Evolutionary conservation across 2,113 vertebrate species (phyloP).

Genomic region (Tychaedon coryphoeus): DNA sequence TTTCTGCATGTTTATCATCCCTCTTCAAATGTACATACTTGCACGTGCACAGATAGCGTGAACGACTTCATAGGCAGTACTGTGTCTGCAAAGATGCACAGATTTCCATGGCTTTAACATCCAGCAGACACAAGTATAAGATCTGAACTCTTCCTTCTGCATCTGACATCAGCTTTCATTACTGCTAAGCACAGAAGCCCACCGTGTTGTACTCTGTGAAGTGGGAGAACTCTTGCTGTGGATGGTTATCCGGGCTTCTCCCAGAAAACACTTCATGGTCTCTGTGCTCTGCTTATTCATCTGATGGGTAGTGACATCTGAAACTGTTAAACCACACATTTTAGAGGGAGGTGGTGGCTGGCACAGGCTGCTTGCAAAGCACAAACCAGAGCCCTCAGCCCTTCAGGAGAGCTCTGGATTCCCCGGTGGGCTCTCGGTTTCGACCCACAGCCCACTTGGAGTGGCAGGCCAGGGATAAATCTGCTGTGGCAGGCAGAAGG

Average conservation of each 20-base stretch:
- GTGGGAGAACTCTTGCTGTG: neutral
- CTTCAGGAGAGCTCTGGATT: conserved; percentile 60
- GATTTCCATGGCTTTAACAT: neutral
- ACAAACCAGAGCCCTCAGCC: conserved; percentile 69
- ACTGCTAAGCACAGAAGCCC: neutral
- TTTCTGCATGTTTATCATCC: neutral
- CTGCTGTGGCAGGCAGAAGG: neutral
- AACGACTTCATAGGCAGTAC: neutral
- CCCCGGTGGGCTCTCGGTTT: conserved; percentile 76
- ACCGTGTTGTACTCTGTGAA: neutral
- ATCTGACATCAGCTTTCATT: neutral
- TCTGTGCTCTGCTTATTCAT: neutral
- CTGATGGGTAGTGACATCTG: conserved; percentile 69
- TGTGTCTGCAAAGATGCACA: neutral
- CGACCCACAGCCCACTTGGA: conserved; percentile 8
- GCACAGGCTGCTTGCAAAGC: neutral
- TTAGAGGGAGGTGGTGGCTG: conserved; percentile 49
- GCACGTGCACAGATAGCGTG: rapidly evolving
- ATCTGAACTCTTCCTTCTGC: neutral
- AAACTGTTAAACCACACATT: conserved; percentile 70
- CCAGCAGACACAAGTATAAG: neutral
- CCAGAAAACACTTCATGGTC: neutral
- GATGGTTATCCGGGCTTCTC: neutral
- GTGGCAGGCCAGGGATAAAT: conserved; percentile 47
- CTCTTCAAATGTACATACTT: rapidly evolving